Conservation (phyloP, 2,113 vertebrate species). For the Nerophis ophidion region DNA sequence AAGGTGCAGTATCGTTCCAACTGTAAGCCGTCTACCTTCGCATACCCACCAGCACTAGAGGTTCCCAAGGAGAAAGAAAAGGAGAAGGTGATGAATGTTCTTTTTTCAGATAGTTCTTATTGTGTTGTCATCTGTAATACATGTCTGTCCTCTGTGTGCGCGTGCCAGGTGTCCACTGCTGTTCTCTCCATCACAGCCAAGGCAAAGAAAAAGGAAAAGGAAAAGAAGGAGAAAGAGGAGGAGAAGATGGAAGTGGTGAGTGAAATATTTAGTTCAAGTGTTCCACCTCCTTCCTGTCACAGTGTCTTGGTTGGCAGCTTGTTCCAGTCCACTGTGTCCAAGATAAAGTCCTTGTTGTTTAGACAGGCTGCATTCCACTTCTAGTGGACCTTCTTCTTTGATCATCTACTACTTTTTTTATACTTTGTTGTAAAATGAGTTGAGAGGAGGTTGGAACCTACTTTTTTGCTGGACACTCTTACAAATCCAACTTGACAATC, state of each 20-base stretch:
- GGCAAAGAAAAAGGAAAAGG: constrained; percentile 98
- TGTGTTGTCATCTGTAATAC: neutral
- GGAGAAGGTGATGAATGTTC: constrained; percentile 82
- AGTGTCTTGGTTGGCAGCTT: no score
- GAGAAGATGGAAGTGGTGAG: constrained; percentile 98
- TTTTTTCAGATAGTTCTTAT: neutral
- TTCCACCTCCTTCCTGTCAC: neutral
- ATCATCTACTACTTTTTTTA: no score
- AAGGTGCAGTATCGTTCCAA: constrained; percentile 99
- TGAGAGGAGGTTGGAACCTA: no score
- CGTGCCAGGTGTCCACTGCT: constrained; percentile 89
- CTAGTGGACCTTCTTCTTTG: neutral
- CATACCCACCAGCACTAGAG: constrained; percentile 94
- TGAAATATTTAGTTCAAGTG: constrained; percentile 16
- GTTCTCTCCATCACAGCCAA: constrained; percentile 98
- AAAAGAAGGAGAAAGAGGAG: constrained; percentile 88
- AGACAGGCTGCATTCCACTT: neutral
- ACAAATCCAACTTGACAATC: no score
- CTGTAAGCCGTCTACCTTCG: constrained; percentile 98
- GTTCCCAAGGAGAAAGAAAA: constrained; percentile 99
- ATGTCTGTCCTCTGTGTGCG: constrained; percentile 14
- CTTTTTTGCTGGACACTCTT: no score
- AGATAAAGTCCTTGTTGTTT: no score
- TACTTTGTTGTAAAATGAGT: no score
- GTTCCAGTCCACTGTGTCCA: no score